Evolutionary conservation across 2,113 vertebrate species (phyloP), one percentile per base, ranked within the genome.

Genomic region (Salvelinus alpinus): DNA sequence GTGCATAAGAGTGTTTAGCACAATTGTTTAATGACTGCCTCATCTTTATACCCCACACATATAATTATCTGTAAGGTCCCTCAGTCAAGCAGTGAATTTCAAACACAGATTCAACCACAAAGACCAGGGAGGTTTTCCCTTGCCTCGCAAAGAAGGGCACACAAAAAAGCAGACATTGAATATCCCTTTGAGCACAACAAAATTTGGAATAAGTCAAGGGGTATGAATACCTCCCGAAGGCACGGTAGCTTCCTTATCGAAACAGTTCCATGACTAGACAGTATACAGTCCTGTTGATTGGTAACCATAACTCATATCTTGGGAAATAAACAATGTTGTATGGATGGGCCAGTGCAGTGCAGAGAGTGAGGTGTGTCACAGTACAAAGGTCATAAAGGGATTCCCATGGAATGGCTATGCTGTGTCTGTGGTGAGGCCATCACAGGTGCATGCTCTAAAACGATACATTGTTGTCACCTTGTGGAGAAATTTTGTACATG

Each of bases 211-310:
- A 38, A 38, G 38, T 38, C 38, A 38, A 38, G 8, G 38, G 38
- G 38, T 38, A 38, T 38, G 38, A 44, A 44, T 44, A 44, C 9
- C 9, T 11, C 9, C 38, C 11, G 38, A 44, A 44, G 38, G 38
- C 38, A 44, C 38, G 11, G 38, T 57, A 57, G 54, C 54, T 57
- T 57, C 18, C 13, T 57, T 57, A 44, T 44, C 9, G 9, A 44
- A 44, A 44, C 38, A 57, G 54, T 57, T 57, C 54, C 54, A 57
- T 18, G 54, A 57, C 13, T 20, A 57, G 13, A 20, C 54, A 57
- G 54, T 57, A 20, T 57, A 20, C 6, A 57, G 54, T 57, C 20
- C 18, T 57, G 54, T 73, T 73, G 60, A 73, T 73, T 60, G 29
- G 24, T 72, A 25, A 31, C 71, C 71, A 31, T 29, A 16, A 62